A percentile compares a stretch with the other conserved stretches of the same genome.
These are phyloP conservation scores for Drosophila neutralis DNA, from an alignment of 2,888 invertebrate genomes.

Conservation along the genomic window DNA sequence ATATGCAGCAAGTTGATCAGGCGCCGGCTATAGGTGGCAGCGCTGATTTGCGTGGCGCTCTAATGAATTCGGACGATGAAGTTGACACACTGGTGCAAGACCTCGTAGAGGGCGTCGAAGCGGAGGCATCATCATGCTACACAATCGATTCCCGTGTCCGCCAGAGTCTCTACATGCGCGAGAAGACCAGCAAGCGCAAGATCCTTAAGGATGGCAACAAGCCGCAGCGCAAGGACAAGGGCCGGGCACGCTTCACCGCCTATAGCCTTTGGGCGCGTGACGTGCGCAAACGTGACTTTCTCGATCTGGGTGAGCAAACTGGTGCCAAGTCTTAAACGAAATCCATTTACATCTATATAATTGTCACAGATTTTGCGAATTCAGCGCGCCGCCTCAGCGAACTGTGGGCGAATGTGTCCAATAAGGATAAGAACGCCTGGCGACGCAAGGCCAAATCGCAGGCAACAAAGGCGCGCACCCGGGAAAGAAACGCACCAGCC, in stretches of 20 bases:
- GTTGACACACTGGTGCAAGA: constrained; percentile 81
- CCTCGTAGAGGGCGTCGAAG: constrained; percentile 79
- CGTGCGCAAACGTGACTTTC: constrained; percentile 86
- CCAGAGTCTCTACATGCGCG: constrained; percentile 89
- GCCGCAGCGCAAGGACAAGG: constrained; percentile 92
- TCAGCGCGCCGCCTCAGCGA: constrained; percentile 94
- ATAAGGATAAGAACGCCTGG: constrained; percentile 90
- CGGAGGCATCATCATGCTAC: constrained; percentile 50
- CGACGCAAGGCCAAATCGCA: constrained; percentile 90
- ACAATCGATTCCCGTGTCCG: constrained; percentile 81
- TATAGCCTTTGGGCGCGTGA: constrained; percentile 97
- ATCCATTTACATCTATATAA: background rate
- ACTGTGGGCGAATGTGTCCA: constrained; percentile 93
- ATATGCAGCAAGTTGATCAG: constrained; percentile 21
- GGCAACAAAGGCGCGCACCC: constrained; percentile 68
- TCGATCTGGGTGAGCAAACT: constrained; percentile 66
- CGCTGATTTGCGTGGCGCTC: constrained; percentile 31
- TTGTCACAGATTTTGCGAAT: constrained; percentile 89
- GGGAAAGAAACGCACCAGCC: constrained; percentile 45
- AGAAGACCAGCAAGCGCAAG: constrained; percentile 91
- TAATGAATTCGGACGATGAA: constrained; percentile 80
- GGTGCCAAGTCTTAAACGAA: background rate
- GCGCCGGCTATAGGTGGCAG: constrained; percentile 16
- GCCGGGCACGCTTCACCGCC: constrained; percentile 92
- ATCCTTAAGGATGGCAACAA: constrained; percentile 89